These are phyloP conservation scores for Cantharis lateralis DNA, from an alignment of 2,888 invertebrate species.

Conservation along the genomic window DNA sequence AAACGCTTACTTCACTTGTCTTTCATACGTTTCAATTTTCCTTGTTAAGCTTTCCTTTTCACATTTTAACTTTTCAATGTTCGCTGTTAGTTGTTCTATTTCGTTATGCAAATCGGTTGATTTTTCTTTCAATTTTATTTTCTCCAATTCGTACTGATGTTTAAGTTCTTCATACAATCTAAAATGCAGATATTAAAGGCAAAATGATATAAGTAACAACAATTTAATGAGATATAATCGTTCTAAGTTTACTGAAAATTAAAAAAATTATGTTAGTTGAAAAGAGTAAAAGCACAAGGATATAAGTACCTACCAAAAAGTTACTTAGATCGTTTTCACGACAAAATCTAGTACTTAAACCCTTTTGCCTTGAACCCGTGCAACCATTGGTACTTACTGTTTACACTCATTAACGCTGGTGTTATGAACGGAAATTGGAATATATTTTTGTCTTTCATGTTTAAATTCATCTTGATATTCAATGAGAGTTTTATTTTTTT, in stretches of 20 bases:
- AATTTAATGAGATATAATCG: too few relatives aligned
- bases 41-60: slow-evolving; percentile 59
- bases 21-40: slow-evolving; percentile 62
- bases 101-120: slow-evolving; percentile 58
- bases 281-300: too few relatives aligned
- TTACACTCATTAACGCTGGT: slow-evolving; percentile 75
- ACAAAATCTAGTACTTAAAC: too few relatives aligned
- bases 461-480: slow-evolving; percentile 60
- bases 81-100: slow-evolving; percentile 57
- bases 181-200: slow-evolving; percentile 21
- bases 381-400: slow-evolving; percentile 53
- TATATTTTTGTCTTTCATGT: slow-evolving; percentile 60
- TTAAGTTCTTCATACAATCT: slow-evolving; percentile 78
- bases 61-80: slow-evolving; percentile 54
- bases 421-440: slow-evolving; percentile 69
- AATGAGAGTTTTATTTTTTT: slow-evolving; percentile 62
- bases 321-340: too few relatives aligned
- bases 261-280: too few relatives aligned
- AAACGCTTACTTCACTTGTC: slow-evolving; percentile 52
- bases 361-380: too few relatives aligned
- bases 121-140: slow-evolving; percentile 62
- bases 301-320: too few relatives aligned
- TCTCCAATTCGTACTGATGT: slow-evolving; percentile 71
- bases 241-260: too few relatives aligned
- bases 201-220: too few relatives aligned